These are phyloP conservation scores for Lasioglossum pauxillum DNA, from an alignment of 2,888 invertebrate species.

Conservation along the genomic window DNA sequence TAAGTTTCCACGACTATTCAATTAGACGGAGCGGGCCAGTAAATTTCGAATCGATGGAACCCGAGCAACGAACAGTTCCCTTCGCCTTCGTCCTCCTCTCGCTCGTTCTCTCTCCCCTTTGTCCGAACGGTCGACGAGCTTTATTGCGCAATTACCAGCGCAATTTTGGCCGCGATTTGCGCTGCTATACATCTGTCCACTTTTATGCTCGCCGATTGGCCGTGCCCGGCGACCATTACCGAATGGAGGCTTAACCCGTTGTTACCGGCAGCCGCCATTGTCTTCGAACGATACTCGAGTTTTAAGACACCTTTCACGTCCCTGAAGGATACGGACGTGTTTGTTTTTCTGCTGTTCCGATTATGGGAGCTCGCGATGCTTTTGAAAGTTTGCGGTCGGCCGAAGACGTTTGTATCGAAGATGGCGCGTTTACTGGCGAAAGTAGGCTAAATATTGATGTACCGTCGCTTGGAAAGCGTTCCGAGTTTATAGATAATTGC, in stretches of 20 bases:
- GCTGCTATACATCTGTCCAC: slow-evolving; percentile 68
- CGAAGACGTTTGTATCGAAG: background rate
- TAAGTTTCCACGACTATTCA: slow-evolving; percentile 33
- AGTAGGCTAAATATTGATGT: background rate
- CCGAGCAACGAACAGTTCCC: background rate
- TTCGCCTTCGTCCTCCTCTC: background rate
- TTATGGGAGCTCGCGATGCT: background rate
- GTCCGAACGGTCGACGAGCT: slow-evolving; percentile 60
- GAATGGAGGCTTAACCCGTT: slow-evolving; percentile 19
- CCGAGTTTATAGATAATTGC: background rate
- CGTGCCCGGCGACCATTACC: slow-evolving; percentile 6
- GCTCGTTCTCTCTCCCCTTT: background rate
- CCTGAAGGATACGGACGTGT: background rate
- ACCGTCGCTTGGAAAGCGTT: background rate
- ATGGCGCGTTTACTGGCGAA: background rate
- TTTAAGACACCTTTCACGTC: background rate
- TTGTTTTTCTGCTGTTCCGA: background rate
- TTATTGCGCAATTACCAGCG: slow-evolving; percentile 82
- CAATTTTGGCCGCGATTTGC: slow-evolving; percentile 79
- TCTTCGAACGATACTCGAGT: slow-evolving; percentile 1
- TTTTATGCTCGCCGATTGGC: slow-evolving; percentile 46
- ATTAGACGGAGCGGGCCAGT: slow-evolving; percentile 17
- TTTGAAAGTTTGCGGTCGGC: background rate
- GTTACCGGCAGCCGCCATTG: slow-evolving; percentile 31
- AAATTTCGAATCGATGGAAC: slow-evolving; percentile 12